Evolutionary conservation across 1,140 invertebrate genomes (phyloP), one percentile per base, ranked within the genome.

Genomic region (Globodera ellingtonae): DNA sequence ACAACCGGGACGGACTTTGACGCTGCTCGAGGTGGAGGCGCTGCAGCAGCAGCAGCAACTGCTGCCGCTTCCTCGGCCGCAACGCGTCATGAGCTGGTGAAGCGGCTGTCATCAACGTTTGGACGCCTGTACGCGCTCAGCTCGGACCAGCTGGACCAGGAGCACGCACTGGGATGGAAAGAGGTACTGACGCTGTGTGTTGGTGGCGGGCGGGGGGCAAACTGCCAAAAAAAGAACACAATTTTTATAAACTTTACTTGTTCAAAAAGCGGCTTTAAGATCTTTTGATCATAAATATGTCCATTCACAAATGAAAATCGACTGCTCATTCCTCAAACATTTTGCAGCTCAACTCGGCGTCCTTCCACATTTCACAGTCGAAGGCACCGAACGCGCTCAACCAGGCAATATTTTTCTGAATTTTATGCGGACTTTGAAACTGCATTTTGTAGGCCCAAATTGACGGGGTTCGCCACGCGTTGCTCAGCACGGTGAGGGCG

Each of bases 321-420:
- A n/a, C n/a, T 24, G 24, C 24, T 0, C 24, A 24, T 24, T 24
- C 24, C 24, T 1, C 24, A 24, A 83, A 74, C n/a, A 47, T 9
- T 72, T 87, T 87, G 71, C 52, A 87, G 84, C 67, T 87, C 24
- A 82, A 88, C 59, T 7, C 65, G 50, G 71, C 80, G 0, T 70
- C 75, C 21, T 87, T 87, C 73, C 72, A 79, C 65, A 73, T 87
- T 67, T 85, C 85, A 35, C 79, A 82, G 50, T 87, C 86, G 15
- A 85, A 87, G 75, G 86, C 87, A 10, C 86, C 86, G 13, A 84
- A 82, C 56, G 86, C 81, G 7, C 72, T 87, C 6, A 88, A 87
- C 77, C 70, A 78, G 47, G 56, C 15, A 62, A 62, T 2, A 62
- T 62, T 18, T 62, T 62, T 24, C 24, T 24, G 1, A 24, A 24